Evolutionary conservation across 2,797 vertebrate genomes (phyloP), one percentile per base, ranked within the genome.

Genomic region (Borostomias antarcticus): DNA sequence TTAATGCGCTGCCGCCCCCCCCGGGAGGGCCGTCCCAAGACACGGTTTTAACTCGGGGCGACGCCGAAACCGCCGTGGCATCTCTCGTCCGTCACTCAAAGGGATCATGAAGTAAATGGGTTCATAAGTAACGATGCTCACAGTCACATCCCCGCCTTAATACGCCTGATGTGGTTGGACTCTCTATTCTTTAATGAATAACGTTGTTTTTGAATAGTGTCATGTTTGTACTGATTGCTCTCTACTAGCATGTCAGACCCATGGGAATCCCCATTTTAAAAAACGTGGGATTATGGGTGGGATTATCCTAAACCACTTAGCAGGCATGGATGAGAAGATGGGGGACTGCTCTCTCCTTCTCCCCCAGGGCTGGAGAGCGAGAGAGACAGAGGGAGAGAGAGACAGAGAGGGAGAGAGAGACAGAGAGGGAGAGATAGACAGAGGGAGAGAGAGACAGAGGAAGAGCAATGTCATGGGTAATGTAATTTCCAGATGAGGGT

Each of bases 71-170:
- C n/a, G n/a, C n/a, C n/a, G n/a, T n/a, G n/a, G n/a, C 15, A 45
- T 45, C 40, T 45, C 15, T 2, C n/a, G 25, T 21, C 28, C 29
- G 17, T 29, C 11, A 17, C 63, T 69, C 57, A 70, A 73, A 81
- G 73, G 72, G 66, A 77, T 51, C 26, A n/a, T n/a, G n/a, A 45
- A 45, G 26, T 32, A 30, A 62, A 2, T 62, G 35, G 66, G 54
- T 61, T 13, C 10, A 30, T 28, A 47, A 47, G 58, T 32, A n/a
- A 35, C 60, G 21, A 40, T 13, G 28, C 4, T 4, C 50, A 28
- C 13, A 30, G 21, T 7, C 13, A 23, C 40, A 69, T 29, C 53
- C 68, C 60, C 74, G 76, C 79, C 70, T 82, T 81, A 71, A 69
- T 26, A 32, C 28, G 53, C 47, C 50, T 51, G 33, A 25, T 59